Evolutionary conservation across 2,888 invertebrate genomes (phyloP).

Genomic region (Chrysotoxum bicinctum): DNA sequence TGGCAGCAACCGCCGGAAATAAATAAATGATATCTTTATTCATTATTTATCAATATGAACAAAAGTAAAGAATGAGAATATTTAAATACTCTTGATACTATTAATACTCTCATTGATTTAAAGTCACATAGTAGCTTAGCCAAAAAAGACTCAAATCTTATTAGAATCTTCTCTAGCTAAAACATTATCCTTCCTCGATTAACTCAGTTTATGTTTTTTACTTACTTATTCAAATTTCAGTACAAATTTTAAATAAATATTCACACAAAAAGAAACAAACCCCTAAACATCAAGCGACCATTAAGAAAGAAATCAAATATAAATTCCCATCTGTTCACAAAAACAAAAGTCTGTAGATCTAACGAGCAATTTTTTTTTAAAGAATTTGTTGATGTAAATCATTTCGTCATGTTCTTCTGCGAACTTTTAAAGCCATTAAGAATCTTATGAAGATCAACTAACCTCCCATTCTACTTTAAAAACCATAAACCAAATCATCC

Average conservation of each 20-base stretch:
- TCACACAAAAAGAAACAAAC: background rate
- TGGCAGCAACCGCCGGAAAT: no score
- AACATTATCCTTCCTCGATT: no score
- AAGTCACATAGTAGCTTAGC: no score
- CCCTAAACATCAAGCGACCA: background rate
- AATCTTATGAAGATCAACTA: background rate
- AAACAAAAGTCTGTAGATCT: background rate
- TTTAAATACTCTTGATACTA: no score
- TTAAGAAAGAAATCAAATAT: background rate
- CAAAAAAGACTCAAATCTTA: no score
- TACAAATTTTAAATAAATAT: background rate
- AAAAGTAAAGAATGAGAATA: no score
- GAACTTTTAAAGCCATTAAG: background rate
- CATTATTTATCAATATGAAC: no score
- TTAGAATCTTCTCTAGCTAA: no score
- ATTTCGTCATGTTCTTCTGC: conserved; percentile 7
- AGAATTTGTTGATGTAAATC: background rate
- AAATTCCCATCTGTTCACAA: background rate
- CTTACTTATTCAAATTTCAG: background rate
- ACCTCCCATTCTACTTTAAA: background rate
- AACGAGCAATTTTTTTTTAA: background rate
- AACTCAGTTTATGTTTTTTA: no score
- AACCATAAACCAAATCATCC: conserved; percentile 16
- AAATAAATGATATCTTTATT: no score
- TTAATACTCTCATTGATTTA: no score